Conservation (phyloP, 2,888 invertebrate species). For the Sympetrum striolatum region DNA sequence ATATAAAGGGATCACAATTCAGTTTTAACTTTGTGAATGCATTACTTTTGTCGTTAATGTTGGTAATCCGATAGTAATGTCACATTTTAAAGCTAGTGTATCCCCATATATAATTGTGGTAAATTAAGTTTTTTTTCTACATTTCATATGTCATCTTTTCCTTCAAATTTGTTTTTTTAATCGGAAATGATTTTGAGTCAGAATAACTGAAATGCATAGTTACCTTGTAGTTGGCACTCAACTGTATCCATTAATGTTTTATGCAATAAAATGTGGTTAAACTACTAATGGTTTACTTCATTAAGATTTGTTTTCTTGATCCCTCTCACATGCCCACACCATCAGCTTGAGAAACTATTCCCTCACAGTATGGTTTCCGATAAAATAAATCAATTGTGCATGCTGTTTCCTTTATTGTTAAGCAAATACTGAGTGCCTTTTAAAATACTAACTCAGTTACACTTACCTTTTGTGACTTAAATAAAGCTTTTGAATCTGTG, state of each 20-base stretch:
- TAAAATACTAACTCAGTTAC: no score
- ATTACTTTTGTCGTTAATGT: not conserved
- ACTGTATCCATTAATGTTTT: constrained; percentile 27
- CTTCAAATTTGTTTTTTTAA: not conserved
- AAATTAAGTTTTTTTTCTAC: not conserved
- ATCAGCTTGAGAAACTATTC: no score
- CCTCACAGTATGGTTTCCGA: no score
- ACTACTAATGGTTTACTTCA: not conserved
- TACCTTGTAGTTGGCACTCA: not conserved
- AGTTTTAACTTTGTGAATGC: not conserved
- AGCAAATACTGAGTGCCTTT: no score
- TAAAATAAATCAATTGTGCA: no score
- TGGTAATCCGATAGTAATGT: not conserved
- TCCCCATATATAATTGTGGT: not conserved
- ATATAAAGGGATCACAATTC: not conserved
- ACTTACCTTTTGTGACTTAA: no score
- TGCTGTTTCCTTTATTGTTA: no score
- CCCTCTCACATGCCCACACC: no score
- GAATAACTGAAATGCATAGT: not conserved
- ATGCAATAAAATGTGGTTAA: constrained; percentile 15
- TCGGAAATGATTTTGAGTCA: not conserved
- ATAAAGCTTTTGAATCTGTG: no score
- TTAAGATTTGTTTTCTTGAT: no score
- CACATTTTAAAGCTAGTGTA: no score
- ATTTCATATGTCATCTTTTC: not conserved